A percentile compares a stretch with the other conserved stretches of the same genome.
Evolutionary conservation across 35 echinoderm and acorn worm genomes (phyloP).

Genomic region (Heliocidaris erythrogramma): DNA sequence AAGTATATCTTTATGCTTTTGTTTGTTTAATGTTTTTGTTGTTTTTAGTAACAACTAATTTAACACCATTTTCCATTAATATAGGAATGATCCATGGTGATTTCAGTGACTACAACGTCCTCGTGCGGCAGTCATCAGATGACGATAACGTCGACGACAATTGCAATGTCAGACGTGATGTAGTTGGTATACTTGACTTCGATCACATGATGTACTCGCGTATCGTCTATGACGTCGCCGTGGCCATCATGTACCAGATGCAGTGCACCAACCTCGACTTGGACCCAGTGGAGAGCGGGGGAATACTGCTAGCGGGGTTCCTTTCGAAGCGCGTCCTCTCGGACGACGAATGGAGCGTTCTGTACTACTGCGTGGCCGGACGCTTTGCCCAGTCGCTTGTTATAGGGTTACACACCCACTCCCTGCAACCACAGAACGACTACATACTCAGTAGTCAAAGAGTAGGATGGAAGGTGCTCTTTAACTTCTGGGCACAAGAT

Average conservation of each 20-base stretch:
- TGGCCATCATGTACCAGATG: conserved; percentile 31
- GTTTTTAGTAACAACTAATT: no score
- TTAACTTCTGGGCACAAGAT: conserved; percentile 33
- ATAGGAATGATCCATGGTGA: conserved; percentile 65
- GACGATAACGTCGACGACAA: neutral
- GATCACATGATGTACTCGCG: conserved; percentile 48
- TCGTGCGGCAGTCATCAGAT: neutral
- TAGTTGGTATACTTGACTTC: conserved; percentile 58
- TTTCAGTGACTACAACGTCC: conserved; percentile 59
- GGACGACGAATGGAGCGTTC: conserved; percentile 3
- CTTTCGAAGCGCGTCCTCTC: conserved; percentile 22
- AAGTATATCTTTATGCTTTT: neutral
- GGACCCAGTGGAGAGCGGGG: conserved; percentile 24
- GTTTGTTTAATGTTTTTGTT: neutral
- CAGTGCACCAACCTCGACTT: neutral
- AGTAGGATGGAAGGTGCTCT: conserved; percentile 43
- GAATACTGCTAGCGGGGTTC: conserved; percentile 49
- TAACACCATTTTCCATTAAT: no score
- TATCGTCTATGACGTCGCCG: conserved; percentile 50
- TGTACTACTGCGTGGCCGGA: conserved; percentile 60
- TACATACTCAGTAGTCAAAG: conserved; percentile 46
- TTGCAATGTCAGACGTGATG: neutral
- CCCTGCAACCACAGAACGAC: conserved; percentile 48
- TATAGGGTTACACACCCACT: conserved; percentile 16
- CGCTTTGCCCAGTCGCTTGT: conserved; percentile 42